Percentiles rank a stretch among this genome's conserved stretches.
These are phyloP conservation scores for Pseudomyrmex dendroicus DNA, from an alignment of 1,140 invertebrate species.

Conservation along the genomic window DNA sequence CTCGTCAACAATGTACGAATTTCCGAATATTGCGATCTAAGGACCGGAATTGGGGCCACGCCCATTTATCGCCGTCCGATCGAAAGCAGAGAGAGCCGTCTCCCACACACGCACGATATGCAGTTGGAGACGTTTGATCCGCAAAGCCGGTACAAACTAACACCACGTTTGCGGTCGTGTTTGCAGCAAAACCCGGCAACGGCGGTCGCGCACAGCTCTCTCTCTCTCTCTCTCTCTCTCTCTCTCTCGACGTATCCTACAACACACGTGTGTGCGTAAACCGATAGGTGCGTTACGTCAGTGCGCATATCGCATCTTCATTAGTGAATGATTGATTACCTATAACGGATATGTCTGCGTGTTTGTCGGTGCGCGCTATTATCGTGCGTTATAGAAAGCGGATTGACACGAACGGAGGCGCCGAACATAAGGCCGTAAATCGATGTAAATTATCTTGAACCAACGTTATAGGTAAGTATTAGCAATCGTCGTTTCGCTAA, in stretches of 20 bases:
- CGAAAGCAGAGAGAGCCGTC: neutral
- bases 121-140: conserved; percentile 34
- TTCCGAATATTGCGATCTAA: conserved; percentile 36
- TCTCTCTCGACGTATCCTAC: neutral
- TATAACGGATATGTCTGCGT: conserved; percentile 51
- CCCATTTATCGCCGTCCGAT: conserved; percentile 51
- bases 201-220: neutral
- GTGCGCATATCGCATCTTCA: conserved; percentile 61
- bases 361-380: conserved; percentile 48
- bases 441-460: conserved; percentile 48
- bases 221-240: neutral
- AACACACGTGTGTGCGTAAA: conserved; percentile 23
- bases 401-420: conserved; percentile 33
- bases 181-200: conserved; percentile 14
- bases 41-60: conserved; percentile 6
- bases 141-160: conserved; percentile 20
- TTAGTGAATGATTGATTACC: conserved; percentile 66
- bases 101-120: neutral
- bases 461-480: conserved; percentile 51
- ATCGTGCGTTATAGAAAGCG: conserved; percentile 43
- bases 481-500: neutral
- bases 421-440: conserved; percentile 6
- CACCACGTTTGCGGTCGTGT: conserved; percentile 30
- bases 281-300: conserved; percentile 41
- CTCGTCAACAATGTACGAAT: conserved; percentile 20